Base-by-base conservation (phyloP, 2,113 vertebrate genomes). In the Otus sunia region DNA sequence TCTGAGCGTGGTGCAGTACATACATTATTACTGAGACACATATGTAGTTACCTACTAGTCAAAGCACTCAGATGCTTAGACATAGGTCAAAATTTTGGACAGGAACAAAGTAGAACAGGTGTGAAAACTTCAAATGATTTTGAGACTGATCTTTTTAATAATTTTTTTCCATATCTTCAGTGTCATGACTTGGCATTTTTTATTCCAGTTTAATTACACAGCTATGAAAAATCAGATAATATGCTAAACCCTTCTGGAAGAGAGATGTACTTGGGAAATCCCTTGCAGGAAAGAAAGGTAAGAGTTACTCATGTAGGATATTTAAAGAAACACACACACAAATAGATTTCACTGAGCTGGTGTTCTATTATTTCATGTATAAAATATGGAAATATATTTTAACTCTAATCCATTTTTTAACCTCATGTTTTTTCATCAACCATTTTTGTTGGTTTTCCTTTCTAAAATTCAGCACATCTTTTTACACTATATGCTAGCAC, bases 101-200 rank as follows among this genome's bases (percentile, higher is more conserved):
- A 43, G 88, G 20, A 93, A 69, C 29, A 63, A 82, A 86, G 56
- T 25, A 89, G 37, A 95, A 94, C 7, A 63, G 15, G 21, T 78
- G 66, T 92, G 88, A 96, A 95, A 92, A 64, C 27, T 75, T 97
- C 9, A 77, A 86, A 72, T 72, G 34, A 66, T 73, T 90, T 78
- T 60, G 71, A 79, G 63, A 74, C 34, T 50, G 43, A 78, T 74
- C 1, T 67, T 74, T 71, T 78, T 2, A 88, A 66, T 92, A 25
- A 2, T 67, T 43, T 68, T 18, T 10, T 72, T 23, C 43, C 7
- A 3, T 86, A 93, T 63, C 62, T 62, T 92, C 71, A 92, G 68
- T 73, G 82, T 92, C 74, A 75, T 67, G 58, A 94, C 22, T 83
- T 93, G 69, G 32, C n/a, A 91, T 79, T 94, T 94, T 89, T 92